Percentiles rank a stretch among this genome's conserved stretches.
phyloP scores from a whole-genome alignment of 2,888 invertebrate species.

The Patella caerulea region DNA sequence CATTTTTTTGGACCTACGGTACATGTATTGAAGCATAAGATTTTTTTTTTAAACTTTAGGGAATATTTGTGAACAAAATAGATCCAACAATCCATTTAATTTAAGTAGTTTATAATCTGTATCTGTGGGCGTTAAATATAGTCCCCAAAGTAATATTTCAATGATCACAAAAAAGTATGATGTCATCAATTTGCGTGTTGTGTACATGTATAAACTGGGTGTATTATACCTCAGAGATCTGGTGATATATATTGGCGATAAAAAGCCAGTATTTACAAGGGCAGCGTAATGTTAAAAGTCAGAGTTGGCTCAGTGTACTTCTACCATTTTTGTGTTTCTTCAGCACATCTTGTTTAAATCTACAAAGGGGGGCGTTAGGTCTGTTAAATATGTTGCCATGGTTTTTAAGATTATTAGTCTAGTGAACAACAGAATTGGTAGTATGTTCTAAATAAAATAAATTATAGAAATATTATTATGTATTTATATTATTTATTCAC shows the following conservation, averaged over 20 bases:
- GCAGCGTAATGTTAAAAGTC: constrained; percentile 9
- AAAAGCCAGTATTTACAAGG: neutral
- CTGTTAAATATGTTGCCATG: constrained; percentile 7
- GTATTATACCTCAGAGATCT: neutral
- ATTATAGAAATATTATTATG: no score
- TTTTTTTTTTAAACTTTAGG: no score
- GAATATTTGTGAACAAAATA: no score
- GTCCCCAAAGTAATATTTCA: no score
- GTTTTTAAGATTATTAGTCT: neutral
- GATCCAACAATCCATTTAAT: no score
- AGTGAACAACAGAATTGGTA: no score
- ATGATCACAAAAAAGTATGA: neutral
- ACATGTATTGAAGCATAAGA: no score
- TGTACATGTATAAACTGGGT: neutral
- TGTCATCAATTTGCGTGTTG: neutral
- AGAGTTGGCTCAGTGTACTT: neutral
- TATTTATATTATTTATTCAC: no score
- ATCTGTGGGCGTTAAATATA: no score
- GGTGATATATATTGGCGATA: neutral
- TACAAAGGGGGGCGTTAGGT: constrained; percentile 1
- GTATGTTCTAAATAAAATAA: no score
- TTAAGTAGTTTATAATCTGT: no score
- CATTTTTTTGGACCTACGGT: no score
- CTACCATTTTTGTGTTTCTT: neutral
- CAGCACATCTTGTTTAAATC: constrained; percentile 10